Evolutionary conservation across 2,113 vertebrate species (phyloP).

Genomic region (Potamarius usumacintae): DNA sequence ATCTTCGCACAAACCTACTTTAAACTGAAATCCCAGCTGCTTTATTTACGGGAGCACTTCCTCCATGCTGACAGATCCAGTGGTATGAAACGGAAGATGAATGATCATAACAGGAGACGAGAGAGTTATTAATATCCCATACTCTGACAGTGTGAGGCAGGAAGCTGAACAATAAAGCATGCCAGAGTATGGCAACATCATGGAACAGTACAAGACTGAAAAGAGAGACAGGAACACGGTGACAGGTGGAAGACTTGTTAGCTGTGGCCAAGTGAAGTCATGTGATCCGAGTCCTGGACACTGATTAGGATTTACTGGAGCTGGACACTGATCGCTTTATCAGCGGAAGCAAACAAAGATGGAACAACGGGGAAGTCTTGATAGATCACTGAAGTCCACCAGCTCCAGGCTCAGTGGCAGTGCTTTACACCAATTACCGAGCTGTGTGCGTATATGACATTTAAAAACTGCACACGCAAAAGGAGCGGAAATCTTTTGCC

Average conservation of each 20-base stretch:
- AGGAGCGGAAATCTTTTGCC: not conserved
- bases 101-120: not conserved
- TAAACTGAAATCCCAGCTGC: not conserved
- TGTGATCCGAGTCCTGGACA: not conserved
- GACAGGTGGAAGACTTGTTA: not conserved
- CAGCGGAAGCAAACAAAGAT: not conserved
- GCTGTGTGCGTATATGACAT: not conserved
- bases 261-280: not conserved
- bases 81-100: slow-evolving; percentile 19
- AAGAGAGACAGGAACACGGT: not conserved
- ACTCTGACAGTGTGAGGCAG: slow-evolving; percentile 30
- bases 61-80: not conserved
- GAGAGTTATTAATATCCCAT: slow-evolving; percentile 42
- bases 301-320: not conserved
- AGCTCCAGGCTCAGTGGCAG: not conserved
- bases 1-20: not conserved
- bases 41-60: not conserved
- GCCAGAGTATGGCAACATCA: slow-evolving; percentile 5
- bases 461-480: not conserved
- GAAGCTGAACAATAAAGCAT: slow-evolving; percentile 29
- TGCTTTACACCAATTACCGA: not conserved
- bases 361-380: not conserved
- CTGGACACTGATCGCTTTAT: not conserved
- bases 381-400: not conserved
- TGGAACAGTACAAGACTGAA: not conserved